Percentiles rank a stretch among this genome's conserved stretches.
Evolutionary conservation across 2,113 vertebrate genomes (phyloP).

Genomic region (Mobula birostris): DNA sequence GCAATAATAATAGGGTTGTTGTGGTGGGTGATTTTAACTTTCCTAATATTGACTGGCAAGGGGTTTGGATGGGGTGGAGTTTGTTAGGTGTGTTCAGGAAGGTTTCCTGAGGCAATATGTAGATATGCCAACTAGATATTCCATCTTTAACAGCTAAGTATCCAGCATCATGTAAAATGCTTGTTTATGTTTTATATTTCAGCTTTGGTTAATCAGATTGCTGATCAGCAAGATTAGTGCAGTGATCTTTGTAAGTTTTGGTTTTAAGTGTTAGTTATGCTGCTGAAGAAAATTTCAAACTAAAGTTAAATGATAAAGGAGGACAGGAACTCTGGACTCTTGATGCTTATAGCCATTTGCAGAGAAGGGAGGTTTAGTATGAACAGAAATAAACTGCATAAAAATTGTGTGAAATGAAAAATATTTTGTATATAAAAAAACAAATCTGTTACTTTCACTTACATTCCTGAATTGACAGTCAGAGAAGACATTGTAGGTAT

Average conservation of each 20-base stretch:
- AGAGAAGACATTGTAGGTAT: constrained; percentile 53
- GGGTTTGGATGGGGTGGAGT: no score
- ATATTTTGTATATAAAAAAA: background rate
- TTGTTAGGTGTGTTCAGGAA: no score
- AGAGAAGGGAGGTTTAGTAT: background rate
- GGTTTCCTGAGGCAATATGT: no score
- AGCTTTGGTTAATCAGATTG: background rate
- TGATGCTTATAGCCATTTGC: no score
- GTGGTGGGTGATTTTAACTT: no score
- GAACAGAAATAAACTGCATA: background rate
- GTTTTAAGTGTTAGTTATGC: background rate
- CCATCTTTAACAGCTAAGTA: no score
- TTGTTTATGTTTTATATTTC: background rate
- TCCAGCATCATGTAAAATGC: background rate
- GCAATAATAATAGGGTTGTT: no score
- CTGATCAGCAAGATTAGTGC: background rate
- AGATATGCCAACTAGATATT: no score
- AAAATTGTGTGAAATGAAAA: background rate
- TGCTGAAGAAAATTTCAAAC: background rate
- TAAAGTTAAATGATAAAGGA: background rate
- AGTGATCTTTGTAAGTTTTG: background rate
- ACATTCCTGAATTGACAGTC: constrained; percentile 69
- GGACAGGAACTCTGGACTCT: background rate
- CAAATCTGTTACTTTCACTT: constrained; percentile 43
- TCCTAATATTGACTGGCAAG: no score